Evolutionary conservation across 2,888 invertebrate genomes (phyloP).

Genomic region (Caenorhabditis wallacei): DNA sequence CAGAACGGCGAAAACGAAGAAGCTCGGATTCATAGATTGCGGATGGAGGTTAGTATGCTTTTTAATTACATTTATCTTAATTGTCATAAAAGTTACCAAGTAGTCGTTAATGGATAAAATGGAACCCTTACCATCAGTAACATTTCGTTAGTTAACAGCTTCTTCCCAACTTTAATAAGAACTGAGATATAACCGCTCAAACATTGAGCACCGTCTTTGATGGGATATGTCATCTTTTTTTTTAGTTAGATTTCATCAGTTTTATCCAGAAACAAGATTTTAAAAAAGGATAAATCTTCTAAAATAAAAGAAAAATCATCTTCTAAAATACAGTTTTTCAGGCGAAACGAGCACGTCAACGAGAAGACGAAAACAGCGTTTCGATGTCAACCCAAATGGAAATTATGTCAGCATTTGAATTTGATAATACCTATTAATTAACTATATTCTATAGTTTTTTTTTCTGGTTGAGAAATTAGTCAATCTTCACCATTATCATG

Average conservation of each 20-base stretch:
- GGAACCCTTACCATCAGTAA: too few species aligned
- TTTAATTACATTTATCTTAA: too few species aligned
- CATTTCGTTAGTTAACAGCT: too few species aligned
- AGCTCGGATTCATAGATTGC: constrained; percentile 50
- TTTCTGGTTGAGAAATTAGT: background rate
- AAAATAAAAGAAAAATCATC: background rate
- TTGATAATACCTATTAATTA: constrained; percentile 54
- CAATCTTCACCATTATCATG: constrained; percentile 29
- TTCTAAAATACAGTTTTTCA: constrained; percentile 27
- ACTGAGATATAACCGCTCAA: too few species aligned
- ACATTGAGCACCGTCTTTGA: too few species aligned
- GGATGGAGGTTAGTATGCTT: constrained; percentile 48
- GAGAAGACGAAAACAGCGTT: constrained; percentile 52
- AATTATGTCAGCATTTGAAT: constrained; percentile 63
- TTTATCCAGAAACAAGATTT: too few species aligned
- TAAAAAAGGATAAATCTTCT: too few species aligned
- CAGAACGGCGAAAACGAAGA: constrained; percentile 61
- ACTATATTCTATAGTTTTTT: background rate
- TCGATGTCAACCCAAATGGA: constrained; percentile 62
- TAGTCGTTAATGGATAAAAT: too few species aligned
- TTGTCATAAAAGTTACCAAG: too few species aligned
- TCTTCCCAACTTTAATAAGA: too few species aligned
- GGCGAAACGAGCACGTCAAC: constrained; percentile 53
- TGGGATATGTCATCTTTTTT: too few species aligned
- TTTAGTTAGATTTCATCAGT: too few species aligned